Evolutionary conservation across 1,140 invertebrate species (phyloP).

Genomic region (Camponotus vicinus): DNA sequence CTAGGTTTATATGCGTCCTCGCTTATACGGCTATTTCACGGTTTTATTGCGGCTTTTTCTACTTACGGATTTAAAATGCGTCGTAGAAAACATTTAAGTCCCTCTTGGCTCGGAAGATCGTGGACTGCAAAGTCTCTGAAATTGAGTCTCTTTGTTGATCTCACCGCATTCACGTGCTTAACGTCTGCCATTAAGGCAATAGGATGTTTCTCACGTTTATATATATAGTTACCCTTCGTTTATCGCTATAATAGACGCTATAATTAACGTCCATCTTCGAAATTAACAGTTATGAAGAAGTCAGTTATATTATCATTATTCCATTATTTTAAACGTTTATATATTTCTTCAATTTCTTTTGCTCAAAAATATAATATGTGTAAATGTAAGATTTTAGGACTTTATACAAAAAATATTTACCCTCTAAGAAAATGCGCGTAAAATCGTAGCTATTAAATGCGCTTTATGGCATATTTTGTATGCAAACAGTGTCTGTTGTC

Average conservation of each 20-base stretch:
- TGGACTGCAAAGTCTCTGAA: neutral
- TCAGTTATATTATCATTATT: neutral
- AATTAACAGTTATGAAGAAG: neutral
- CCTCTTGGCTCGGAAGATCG: conserved; percentile 11
- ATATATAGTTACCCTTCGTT: neutral
- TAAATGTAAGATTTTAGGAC: neutral
- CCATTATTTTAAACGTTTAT: neutral
- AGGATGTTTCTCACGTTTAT: neutral
- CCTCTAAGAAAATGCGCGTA: no score
- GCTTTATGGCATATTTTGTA: no score
- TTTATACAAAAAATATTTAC: neutral
- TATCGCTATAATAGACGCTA: neutral
- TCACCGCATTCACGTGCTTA: neutral
- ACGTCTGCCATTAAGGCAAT: neutral
- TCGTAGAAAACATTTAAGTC: conserved; percentile 16
- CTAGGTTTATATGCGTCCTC: conserved; percentile 46
- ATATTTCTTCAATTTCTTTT: neutral
- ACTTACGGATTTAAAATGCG: conserved; percentile 37
- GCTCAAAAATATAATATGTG: neutral
- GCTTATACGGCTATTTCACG: neutral
- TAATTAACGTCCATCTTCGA: conserved; percentile 3
- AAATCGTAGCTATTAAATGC: no score
- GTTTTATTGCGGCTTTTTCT: conserved; percentile 48
- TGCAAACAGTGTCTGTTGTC: no score
- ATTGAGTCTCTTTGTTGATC: neutral